A percentile compares a stretch with the other conserved stretches of the same genome.
Evolutionary conservation across 1,140 invertebrate genomes (phyloP).

Genomic region (Halyomorpha halys): DNA sequence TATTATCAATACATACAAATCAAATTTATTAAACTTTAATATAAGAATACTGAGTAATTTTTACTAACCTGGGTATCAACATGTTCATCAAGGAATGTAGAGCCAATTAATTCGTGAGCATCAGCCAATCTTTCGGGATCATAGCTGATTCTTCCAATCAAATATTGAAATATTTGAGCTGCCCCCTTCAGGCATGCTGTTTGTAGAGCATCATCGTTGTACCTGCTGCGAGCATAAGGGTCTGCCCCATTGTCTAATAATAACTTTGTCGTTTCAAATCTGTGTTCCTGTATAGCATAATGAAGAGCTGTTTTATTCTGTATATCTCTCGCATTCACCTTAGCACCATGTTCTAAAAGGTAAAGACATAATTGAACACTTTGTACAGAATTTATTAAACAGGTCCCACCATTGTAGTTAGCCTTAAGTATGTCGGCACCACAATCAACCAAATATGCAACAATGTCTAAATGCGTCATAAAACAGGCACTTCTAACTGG

Average conservation of each 20-base stretch:
- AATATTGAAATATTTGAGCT: constrained; percentile 65
- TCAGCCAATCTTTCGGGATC: constrained; percentile 58
- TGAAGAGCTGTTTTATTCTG: constrained; percentile 87
- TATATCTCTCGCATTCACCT: constrained; percentile 78
- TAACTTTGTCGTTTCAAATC: constrained; percentile 73
- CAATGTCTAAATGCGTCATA: constrained; percentile 80
- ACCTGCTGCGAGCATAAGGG: constrained; percentile 61
- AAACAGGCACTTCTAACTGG: constrained; percentile 83
- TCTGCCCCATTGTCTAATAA: constrained; percentile 70
- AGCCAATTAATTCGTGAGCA: constrained; percentile 72
- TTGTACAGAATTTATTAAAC: constrained; percentile 87
- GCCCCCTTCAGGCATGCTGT: constrained; percentile 83
- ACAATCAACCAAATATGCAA: constrained; percentile 59
- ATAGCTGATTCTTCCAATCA: constrained; percentile 54
- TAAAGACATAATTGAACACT: constrained; percentile 70
- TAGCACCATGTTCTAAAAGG: constrained; percentile 62
- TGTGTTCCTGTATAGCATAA: constrained; percentile 67
- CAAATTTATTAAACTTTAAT: too few relatives aligned
- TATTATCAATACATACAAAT: too few relatives aligned
- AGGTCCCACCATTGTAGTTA: constrained; percentile 87
- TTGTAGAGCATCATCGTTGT: constrained; percentile 82
- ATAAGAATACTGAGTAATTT: constrained; percentile 11
- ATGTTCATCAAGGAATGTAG: constrained; percentile 74
- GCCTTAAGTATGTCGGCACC: constrained; percentile 76
- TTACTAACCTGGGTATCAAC: constrained; percentile 49